Evolutionary conservation across 2,888 invertebrate species (phyloP).

Genomic region (Caenorhabditis panamensis): DNA sequence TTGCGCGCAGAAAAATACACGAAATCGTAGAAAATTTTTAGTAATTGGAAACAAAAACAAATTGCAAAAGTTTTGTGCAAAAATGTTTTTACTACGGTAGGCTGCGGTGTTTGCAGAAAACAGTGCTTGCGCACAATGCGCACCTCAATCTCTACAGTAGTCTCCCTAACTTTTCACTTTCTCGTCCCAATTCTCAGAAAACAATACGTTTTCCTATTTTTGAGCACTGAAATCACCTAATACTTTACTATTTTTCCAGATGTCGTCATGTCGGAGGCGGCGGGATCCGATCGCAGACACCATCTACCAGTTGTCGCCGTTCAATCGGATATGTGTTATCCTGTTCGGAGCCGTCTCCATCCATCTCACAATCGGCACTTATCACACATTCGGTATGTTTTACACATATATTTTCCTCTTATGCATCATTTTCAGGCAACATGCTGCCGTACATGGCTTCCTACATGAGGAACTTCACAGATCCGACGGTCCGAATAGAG

Average conservation of each 20-base stretch:
- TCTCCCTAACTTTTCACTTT: too few relatives aligned
- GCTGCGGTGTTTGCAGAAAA: background rate
- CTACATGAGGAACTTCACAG: constrained; percentile 79
- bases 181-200: too few relatives aligned
- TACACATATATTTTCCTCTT: background rate
- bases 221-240: too few relatives aligned
- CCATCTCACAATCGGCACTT: constrained; percentile 80
- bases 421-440: constrained; percentile 69
- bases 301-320: constrained; percentile 65
- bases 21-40: background rate
- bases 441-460: constrained; percentile 81
- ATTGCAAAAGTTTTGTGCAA: background rate
- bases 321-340: constrained; percentile 71
- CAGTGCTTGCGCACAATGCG: constrained; percentile 6
- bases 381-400: constrained; percentile 78
- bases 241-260: constrained; percentile 5
- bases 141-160: constrained; percentile 3
- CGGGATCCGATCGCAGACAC: constrained; percentile 62
- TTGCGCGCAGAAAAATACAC: too few relatives aligned
- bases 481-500: constrained; percentile 74
- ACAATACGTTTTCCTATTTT: background rate
- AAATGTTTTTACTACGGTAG: background rate
- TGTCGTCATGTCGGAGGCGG: constrained; percentile 49
- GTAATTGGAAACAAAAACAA: background rate
- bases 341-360: constrained; percentile 79